Evolutionary conservation across 2,113 vertebrate species (phyloP).

Genomic region (Spheniscus mendiculus): DNA sequence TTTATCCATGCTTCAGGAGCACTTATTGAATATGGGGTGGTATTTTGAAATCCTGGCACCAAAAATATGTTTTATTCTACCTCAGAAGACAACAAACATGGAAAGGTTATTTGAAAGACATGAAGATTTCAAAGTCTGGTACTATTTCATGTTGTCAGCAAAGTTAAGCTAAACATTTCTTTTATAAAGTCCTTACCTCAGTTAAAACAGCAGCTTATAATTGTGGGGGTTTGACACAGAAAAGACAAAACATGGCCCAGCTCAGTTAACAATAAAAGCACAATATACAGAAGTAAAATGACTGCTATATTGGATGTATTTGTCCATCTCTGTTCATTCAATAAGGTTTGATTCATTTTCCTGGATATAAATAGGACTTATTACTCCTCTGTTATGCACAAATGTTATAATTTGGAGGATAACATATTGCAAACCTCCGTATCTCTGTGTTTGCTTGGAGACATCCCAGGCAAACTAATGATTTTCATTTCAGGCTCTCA

Average conservation of each 20-base stretch:
- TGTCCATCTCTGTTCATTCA: neutral
- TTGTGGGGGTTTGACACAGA: neutral
- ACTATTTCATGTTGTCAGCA: neutral
- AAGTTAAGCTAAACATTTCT: neutral
- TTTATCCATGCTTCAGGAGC: neutral
- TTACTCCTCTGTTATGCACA: neutral
- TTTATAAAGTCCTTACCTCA: neutral
- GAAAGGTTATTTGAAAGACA: neutral
- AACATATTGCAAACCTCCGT: neutral
- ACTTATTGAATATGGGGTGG: neutral
- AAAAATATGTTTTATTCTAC: neutral
- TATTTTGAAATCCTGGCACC: neutral
- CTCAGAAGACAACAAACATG: neutral
- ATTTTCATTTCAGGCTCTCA: slow-evolving; percentile 52
- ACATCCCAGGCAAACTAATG: slow-evolving; percentile 15
- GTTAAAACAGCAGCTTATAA: neutral
- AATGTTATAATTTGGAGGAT: slow-evolving; percentile 21
- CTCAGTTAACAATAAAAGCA: neutral
- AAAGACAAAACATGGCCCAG: neutral
- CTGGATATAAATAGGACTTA: neutral
- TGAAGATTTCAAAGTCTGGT: neutral
- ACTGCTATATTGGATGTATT: neutral
- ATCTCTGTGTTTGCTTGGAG: slow-evolving; percentile 13
- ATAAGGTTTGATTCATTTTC: slow-evolving; percentile 7
- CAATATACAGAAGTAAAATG: neutral